Base-by-base conservation (phyloP, 2,888 invertebrate species). In the Amiota minor region DNA sequence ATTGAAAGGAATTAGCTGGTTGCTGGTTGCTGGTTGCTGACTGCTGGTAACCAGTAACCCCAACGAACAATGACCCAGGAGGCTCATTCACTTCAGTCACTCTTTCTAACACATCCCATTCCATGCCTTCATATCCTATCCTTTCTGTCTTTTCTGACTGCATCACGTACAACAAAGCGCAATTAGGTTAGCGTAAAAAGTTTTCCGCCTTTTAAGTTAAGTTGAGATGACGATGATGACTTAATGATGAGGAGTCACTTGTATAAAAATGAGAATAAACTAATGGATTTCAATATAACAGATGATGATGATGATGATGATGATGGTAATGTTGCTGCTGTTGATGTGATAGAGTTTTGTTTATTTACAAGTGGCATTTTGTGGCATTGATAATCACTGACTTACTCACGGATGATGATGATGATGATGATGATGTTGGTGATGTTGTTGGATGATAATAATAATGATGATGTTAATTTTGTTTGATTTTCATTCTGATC, bases 401-500 rank as follows among this genome's bases (percentile, higher is more conserved):
- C n/a, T 9, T 20, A 10, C 56, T 56, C 56, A 56, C 18, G 2
- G 1, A 18, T 62, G n/a, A n/a, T n/a, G 53, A 75, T 73, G 72
- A 76, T 76, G 70, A 71, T 46, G 61, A 70, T 75, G 67, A 72
- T 75, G 65, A 74, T 74, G 72, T 71, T 78, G 71, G 49, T 61
- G 50, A 46, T 50, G 68, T 50, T 18, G 53, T 68, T 68, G 46
- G 14, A 20, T 70, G 55, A 56, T 55, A n/a, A 23, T 23, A 12
- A 59, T 47, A 16, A 65, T 47, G 62, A 35, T 62, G 16, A 49
- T 18, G 76, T 72, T 83, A 80, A 82, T 82, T 84, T 83, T 83
- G 84, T 83, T 83, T 83, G 84, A 84, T 83, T 84, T 64, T 64
- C 14, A 73, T 78, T 81, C 77, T 79, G 81, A 81, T 84, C 79